Base-by-base conservation (phyloP, 2,888 invertebrate genomes). In the Andrena flavipes region DNA sequence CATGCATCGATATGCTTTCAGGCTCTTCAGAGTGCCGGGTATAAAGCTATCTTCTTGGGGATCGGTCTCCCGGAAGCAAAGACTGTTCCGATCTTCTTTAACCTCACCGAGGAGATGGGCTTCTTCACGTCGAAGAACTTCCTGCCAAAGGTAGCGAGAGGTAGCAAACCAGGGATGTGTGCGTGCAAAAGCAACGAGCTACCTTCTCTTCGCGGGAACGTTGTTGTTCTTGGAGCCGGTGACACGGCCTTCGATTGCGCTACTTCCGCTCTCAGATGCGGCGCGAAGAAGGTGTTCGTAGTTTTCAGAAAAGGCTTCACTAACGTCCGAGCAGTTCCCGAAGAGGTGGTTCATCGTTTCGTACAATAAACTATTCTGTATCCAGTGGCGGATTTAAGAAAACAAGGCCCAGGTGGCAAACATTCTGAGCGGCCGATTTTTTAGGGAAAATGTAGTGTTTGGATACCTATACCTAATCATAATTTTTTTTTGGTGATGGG, bases 221-320 rank as follows among this genome's bases (percentile, higher is more conserved):
- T 97, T 0, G 96, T 99, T 77, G 99, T 99, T 0, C 94, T 99
- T 51, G 99, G 99, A 0, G 98, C 99, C 0, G 99, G 99, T 0
- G 99, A 99, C 93, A 99, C 99, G 0, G 99, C 99, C 0, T 99
- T 99, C 93, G 99, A 99, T 94, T 99, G 99, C 94, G 99, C 99
- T 0, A 99, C 99, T 0, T 99, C 99, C 0, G 99, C 99, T 0
- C 94, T 99, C 23, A 95, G 99, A 1, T 99, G 99, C 92, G 99
- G 99, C 0, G 99, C 99, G 0, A 95, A 95, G 35, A 96, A 97
- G 70, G 99, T 99, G 0, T 99, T 96, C 91, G 97, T 99, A 0
- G 97, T 98, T 13, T 99, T 99, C 94, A 95, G 99, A 29, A 98
- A 98, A 94, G 99, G 99, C 0, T 98, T 99, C 90, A 97, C 97